These are phyloP conservation scores for Salarias fasciatus DNA, from an alignment of 2,797 vertebrate species.

Conservation along the genomic window DNA sequence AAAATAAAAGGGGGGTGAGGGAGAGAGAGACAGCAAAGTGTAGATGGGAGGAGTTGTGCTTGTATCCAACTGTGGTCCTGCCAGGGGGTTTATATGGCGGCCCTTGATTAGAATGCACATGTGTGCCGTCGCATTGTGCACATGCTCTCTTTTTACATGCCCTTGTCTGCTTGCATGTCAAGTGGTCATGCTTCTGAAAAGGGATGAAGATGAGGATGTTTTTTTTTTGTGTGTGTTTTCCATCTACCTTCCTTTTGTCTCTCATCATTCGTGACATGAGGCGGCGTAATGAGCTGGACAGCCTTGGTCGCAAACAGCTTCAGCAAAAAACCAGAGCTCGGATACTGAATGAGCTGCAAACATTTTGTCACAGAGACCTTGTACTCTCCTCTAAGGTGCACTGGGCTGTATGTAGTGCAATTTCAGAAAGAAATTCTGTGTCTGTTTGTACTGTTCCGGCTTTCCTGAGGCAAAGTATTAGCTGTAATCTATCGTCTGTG, in stretches of 20 bases:
- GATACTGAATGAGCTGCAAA: slow-evolving; percentile 37
- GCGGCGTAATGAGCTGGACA: slow-evolving; percentile 48
- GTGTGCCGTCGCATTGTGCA: slow-evolving; percentile 32
- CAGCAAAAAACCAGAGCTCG: slow-evolving; percentile 35
- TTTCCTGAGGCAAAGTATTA: not conserved
- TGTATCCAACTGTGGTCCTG: slow-evolving; percentile 38
- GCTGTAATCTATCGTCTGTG: too few relatives aligned
- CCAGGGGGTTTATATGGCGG: slow-evolving; percentile 48
- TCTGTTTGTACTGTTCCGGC: slow-evolving; percentile 6
- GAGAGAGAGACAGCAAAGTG: not conserved
- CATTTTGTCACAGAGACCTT: slow-evolving; percentile 37
- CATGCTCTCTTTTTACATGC: slow-evolving; percentile 14
- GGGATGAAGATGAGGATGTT: slow-evolving; percentile 11
- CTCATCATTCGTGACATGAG: slow-evolving; percentile 54
- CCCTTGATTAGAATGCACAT: slow-evolving; percentile 47
- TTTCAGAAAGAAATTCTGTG: slow-evolving; percentile 14
- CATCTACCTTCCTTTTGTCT: slow-evolving; percentile 62
- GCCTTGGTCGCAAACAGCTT: slow-evolving; percentile 57
- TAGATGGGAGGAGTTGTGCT: slow-evolving; percentile 23
- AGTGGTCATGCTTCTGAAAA: slow-evolving; percentile 53
- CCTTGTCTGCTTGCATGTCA: slow-evolving; percentile 42
- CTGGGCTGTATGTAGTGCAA: slow-evolving; percentile 17
- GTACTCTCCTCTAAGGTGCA: slow-evolving; percentile 30
- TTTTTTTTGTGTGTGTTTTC: slow-evolving; percentile 49
- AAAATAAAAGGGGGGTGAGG: slow-evolving; percentile 29